A percentile compares a stretch with the other conserved stretches of the same genome.
Evolutionary conservation across 2,888 invertebrate genomes (phyloP).

Genomic region (Ophion slaviceki): DNA sequence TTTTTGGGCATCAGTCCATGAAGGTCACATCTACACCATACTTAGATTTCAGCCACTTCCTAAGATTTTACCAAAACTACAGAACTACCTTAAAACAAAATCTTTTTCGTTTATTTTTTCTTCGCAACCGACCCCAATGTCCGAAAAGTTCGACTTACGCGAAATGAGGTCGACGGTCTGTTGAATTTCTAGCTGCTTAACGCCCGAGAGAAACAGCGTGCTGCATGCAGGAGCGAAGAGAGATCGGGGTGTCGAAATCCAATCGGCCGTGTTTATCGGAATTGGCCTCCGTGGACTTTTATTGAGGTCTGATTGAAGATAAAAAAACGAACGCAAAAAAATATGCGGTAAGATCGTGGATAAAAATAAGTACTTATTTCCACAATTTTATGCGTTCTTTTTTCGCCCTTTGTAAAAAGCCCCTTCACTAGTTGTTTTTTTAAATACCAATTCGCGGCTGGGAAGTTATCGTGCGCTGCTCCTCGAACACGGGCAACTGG

Average conservation of each 20-base stretch:
- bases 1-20: too few relatives aligned
- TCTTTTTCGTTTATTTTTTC: too few relatives aligned
- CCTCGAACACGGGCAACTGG: constrained; percentile 48
- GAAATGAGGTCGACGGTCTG: constrained; percentile 88
- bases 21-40: too few relatives aligned
- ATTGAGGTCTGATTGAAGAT: constrained; percentile 52
- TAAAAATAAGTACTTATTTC: background rate
- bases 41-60: too few relatives aligned
- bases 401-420: background rate
- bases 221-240: constrained; percentile 88
- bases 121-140: too few relatives aligned
- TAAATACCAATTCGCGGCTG: constrained; percentile 57
- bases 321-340: background rate
- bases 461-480: constrained; percentile 47
- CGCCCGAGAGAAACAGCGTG: constrained; percentile 89
- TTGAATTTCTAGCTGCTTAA: constrained; percentile 89
- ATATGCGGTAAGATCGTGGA: background rate
- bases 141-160: constrained; percentile 43
- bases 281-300: constrained; percentile 84
- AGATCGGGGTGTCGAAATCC: constrained; percentile 85
- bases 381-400: background rate
- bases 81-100: too few relatives aligned
- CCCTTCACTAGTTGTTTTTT: constrained; percentile 13
- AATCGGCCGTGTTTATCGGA: constrained; percentile 86
- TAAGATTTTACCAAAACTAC: too few relatives aligned